phyloP scores from a whole-genome alignment of 2,888 invertebrate genomes.

The Cenopis cana region DNA sequence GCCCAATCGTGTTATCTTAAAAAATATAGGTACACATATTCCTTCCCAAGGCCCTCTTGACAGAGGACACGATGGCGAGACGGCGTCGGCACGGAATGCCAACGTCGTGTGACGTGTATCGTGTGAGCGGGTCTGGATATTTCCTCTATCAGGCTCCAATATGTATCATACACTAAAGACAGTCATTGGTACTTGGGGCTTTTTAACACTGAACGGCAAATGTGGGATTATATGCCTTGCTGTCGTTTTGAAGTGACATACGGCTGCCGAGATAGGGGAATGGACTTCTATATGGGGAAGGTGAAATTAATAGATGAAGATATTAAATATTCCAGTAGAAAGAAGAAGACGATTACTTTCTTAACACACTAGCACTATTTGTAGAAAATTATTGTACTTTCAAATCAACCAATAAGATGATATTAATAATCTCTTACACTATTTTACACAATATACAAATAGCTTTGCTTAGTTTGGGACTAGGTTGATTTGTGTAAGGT shows the following conservation, averaged over 20 bases:
- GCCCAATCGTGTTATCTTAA: not conserved
- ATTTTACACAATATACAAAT: no score
- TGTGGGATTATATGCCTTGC: constrained; percentile 4
- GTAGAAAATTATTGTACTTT: no score
- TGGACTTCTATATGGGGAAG: not conserved
- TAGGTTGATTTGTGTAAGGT: no score
- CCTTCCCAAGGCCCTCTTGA: not conserved
- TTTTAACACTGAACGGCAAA: not conserved
- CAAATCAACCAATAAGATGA: no score
- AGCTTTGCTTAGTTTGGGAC: no score
- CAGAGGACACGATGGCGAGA: not conserved
- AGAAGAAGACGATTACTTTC: no score
- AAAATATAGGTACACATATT: not conserved
- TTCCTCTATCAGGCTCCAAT: not conserved
- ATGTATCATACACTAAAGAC: not conserved
- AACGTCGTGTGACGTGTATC: not conserved
- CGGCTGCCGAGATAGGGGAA: not conserved
- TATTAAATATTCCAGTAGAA: no score
- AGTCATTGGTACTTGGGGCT: not conserved
- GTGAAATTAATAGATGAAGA: not conserved
- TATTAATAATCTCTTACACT: no score
- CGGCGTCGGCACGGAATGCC: constrained; percentile 25
- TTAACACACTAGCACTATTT: no score
- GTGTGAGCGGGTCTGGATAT: constrained; percentile 12
- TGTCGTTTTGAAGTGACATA: constrained; percentile 11